Evolutionary conservation across 2,113 vertebrate species (phyloP).

Genomic region (Pelmatolapia mariae): DNA sequence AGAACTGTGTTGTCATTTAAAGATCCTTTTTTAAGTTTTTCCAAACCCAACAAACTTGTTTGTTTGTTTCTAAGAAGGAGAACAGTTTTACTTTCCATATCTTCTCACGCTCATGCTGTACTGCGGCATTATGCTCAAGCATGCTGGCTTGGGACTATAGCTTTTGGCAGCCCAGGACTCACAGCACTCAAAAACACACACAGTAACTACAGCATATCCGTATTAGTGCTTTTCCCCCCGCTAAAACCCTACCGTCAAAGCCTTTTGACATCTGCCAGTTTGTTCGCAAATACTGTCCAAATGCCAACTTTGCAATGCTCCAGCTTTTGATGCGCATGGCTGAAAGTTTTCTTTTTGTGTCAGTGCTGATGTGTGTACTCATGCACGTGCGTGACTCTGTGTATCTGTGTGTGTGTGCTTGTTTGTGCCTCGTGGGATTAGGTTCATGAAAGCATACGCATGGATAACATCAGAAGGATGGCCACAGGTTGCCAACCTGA

Average conservation of each 20-base stretch:
- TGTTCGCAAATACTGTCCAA: conserved; percentile 61
- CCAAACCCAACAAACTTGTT: background rate
- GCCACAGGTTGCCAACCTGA: conserved; percentile 61
- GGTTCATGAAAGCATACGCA: conserved; percentile 50
- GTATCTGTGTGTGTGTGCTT: background rate
- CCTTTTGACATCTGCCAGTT: conserved; percentile 71
- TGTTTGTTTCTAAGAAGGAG: background rate
- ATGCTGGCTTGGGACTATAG: background rate
- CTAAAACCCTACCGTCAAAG: conserved; percentile 65
- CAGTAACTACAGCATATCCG: conserved; percentile 63
- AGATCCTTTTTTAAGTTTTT: background rate
- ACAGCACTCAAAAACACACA: conserved; percentile 61
- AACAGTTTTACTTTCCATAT: background rate
- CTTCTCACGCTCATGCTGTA: background rate
- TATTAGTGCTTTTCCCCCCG: conserved; percentile 49
- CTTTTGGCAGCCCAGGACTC: conserved; percentile 49
- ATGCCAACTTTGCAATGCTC: conserved; percentile 55
- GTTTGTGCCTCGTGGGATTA: conserved; percentile 34
- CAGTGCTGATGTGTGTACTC: conserved; percentile 12
- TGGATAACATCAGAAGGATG: conserved; percentile 54
- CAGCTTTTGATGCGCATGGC: conserved; percentile 30
- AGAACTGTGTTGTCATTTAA: background rate
- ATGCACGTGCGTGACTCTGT: background rate
- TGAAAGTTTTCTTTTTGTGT: conserved; percentile 50
- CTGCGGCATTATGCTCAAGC: background rate